Conservation (phyloP, 2,113 vertebrate genomes). For the Atherinomorus stipes region DNA sequence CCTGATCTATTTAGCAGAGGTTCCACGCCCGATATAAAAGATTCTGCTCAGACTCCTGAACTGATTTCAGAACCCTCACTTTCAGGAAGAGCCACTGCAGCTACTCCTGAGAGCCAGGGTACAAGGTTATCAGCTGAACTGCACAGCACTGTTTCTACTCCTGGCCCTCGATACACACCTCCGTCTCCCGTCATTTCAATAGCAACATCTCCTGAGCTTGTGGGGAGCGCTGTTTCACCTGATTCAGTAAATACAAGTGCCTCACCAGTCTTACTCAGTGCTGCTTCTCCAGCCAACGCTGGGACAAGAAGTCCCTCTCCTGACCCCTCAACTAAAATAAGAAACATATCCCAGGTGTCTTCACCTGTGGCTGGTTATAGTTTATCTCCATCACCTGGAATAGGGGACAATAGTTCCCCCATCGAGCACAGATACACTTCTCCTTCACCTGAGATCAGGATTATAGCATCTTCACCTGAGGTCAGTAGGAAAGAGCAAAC, state of each 20-base stretch:
- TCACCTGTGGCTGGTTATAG: slow-evolving; percentile 53
- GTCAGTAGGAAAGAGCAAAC: slow-evolving; percentile 26
- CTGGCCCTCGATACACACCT: slow-evolving; percentile 56
- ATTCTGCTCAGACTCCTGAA: slow-evolving; percentile 41
- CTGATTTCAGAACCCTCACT: slow-evolving; percentile 23
- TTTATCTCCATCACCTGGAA: slow-evolving; percentile 64
- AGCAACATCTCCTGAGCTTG: slow-evolving; percentile 49
- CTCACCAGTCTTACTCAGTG: slow-evolving; percentile 40
- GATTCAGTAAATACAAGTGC: slow-evolving; percentile 27
- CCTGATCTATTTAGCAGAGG: slow-evolving; percentile 75
- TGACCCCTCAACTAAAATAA: slow-evolving; percentile 21
- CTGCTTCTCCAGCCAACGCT: slow-evolving; percentile 13
- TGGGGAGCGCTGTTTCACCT: slow-evolving; percentile 34
- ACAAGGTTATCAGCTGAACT: slow-evolving; percentile 31
- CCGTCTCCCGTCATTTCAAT: slow-evolving; percentile 63
- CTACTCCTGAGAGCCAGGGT: slow-evolving; percentile 41
- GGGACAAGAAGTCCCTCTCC: slow-evolving; percentile 59
- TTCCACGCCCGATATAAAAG: slow-evolving; percentile 65
- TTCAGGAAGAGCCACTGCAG: slow-evolving; percentile 22
- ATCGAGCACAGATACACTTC: slow-evolving; percentile 50
- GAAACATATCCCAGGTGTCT: slow-evolving; percentile 12
- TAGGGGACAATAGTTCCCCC: slow-evolving; percentile 32
- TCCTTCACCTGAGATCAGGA: slow-evolving; percentile 75
- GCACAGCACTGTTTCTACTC: slow-evolving; percentile 48
- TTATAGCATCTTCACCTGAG: slow-evolving; percentile 71